Percentiles rank a stretch among this genome's conserved stretches.
These are phyloP conservation scores for Leistus spinibarbis DNA, from an alignment of 2,888 invertebrate genomes.

Conservation along the genomic window DNA sequence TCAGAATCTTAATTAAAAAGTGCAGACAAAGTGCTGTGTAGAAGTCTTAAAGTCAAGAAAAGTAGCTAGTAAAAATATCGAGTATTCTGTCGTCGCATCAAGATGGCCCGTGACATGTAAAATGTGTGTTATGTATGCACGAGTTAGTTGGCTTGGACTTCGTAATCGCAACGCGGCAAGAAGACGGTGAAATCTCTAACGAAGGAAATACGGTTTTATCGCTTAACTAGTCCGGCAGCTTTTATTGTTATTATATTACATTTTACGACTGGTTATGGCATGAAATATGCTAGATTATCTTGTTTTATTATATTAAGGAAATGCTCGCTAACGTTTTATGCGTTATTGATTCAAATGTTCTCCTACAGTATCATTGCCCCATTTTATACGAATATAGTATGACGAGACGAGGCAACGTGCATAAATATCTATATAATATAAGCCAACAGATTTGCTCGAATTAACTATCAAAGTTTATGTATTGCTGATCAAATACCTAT, in stretches of 20 bases:
- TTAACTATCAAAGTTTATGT: background rate
- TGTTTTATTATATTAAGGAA: constrained; percentile 22
- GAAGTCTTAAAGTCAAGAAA: background rate
- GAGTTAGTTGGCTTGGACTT: background rate
- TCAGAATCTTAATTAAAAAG: background rate
- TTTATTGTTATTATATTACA: constrained; percentile 18
- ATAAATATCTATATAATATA: too few relatives aligned
- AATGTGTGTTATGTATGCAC: background rate
- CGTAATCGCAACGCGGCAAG: background rate
- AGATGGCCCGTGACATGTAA: background rate
- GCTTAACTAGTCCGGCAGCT: constrained; percentile 9
- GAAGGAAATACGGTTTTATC: constrained; percentile 9
- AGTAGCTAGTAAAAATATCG: background rate
- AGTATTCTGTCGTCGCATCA: background rate
- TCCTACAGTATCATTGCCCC: background rate
- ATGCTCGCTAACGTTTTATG: background rate
- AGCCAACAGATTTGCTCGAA: background rate
- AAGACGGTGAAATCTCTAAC: background rate
- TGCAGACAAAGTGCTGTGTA: background rate
- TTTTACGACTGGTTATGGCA: constrained; percentile 17
- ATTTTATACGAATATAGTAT: background rate
- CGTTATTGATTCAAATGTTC: constrained; percentile 1
- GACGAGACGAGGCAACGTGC: background rate
- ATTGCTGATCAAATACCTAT: background rate
- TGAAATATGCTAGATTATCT: constrained; percentile 16